Conservation (phyloP, 92 coral and sea anemone genomes). For the Hydrozoanthus gracilis region DNA sequence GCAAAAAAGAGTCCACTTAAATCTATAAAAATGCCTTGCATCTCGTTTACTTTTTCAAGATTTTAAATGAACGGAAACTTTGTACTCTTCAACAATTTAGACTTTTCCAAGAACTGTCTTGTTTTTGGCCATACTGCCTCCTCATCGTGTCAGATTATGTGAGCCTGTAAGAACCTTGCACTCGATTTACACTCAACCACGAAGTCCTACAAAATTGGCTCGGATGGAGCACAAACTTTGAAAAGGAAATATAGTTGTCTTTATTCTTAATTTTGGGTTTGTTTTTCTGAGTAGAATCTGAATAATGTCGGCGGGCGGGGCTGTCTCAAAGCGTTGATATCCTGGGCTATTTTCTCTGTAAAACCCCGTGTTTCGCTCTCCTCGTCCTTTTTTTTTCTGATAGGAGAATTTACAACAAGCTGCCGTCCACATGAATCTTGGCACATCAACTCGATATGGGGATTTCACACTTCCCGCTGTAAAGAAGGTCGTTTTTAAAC, state of each 20-base stretch:
- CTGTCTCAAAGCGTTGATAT: too few species aligned
- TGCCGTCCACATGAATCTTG: slow-evolving; percentile 4
- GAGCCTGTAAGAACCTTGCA: neutral
- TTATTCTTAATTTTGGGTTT: neutral
- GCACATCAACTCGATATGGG: slow-evolving; percentile 15
- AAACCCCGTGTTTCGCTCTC: neutral
- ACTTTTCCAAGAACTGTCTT: too few species aligned
- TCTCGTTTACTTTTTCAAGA: too few species aligned
- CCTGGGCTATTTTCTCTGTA: neutral
- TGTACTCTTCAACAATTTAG: too few species aligned
- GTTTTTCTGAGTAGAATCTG: neutral
- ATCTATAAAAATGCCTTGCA: too few species aligned
- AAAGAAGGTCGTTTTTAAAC: neutral
- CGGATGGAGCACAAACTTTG: neutral
- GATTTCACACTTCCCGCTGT: neutral
- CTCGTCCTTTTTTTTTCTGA: neutral
- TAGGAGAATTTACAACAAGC: neutral
- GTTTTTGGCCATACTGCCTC: too few species aligned
- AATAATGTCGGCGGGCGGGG: neutral
- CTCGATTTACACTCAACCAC: neutral
- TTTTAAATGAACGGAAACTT: too few species aligned
- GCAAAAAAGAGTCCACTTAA: too few species aligned
- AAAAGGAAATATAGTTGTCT: neutral
- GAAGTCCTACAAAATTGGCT: neutral
- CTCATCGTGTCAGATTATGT: too few species aligned